Evolutionary conservation across 2,888 invertebrate genomes (phyloP), one percentile per base, ranked within the genome.

Genomic region (Coleophora flavipennella): DNA sequence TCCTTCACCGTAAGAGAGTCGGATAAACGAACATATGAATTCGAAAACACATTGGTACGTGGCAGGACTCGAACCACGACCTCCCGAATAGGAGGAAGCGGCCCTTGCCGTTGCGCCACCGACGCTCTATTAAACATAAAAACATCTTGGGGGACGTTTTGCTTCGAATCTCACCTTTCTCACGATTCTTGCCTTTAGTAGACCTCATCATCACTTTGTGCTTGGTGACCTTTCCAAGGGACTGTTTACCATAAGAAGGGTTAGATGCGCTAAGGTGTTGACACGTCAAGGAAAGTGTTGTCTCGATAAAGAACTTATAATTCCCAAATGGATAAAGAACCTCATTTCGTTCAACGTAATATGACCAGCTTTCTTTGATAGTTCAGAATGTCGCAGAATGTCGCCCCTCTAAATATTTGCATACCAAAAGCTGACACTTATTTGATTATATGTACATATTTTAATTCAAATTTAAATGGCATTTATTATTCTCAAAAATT

Each of bases 221-320:
- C 56, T 46, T 48, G 51, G 58, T 66, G 67, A 75, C 69, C 79
- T 77, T 79, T 78, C 73, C 59, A 71, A 68, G 59, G 58, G 47
- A 52, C 64, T 73, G 62, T 74, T 78, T 79, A 76, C 53, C 72
- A 78, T 80, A 70, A 68, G 64, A 79, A 80, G 67, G 77, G 77
- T 76, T 81, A 80, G 79, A 77, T 49, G 55, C 70, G 73, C 66
- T 79, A 79, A 80, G 81, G 83, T 81, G 83, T 83, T 72, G 83
- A 81, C 75, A 74, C 54, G 63, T 67, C 62, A 65, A 71, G 56
- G 69, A 72, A 75, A 78, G 68, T 59, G 76, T 77, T 75, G 20
- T 6, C 20, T 51, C 44, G 53, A 57, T 46, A 49, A 51, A 27
- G 20, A 11, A 28, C n/a, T 36, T 31, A 40, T 25, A 14, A 12